Conservation (phyloP, 92 coral and sea anemone species). For the Umimayanthus chanpuru region DNA sequence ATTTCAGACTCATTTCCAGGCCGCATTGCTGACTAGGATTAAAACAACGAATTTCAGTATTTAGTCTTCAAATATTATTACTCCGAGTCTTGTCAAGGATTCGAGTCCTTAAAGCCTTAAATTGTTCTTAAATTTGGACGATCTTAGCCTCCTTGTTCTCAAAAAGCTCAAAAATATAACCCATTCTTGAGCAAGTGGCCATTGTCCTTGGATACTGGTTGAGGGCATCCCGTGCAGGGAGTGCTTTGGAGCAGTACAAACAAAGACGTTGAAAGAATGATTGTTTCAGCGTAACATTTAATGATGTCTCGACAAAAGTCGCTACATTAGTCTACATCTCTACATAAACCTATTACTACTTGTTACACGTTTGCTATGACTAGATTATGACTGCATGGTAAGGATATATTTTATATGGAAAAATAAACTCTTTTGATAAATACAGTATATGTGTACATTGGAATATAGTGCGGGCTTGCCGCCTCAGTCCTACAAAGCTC, state of each 20-base stretch:
- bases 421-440: conserved; percentile 81
- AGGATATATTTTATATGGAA: conserved; percentile 62
- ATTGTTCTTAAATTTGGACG: no score
- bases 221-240: no score
- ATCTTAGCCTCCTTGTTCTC: no score
- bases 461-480: conserved; percentile 68
- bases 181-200: neutral
- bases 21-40: no score
- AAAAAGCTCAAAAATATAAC: neutral
- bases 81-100: no score
- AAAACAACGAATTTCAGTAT: no score
- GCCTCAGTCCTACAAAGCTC: conserved; percentile 46
- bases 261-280: no score
- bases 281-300: neutral
- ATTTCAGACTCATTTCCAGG: no score
- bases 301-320: neutral
- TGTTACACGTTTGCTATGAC: neutral
- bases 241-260: no score
- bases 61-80: no score
- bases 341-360: neutral
- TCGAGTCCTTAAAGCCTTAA: no score
- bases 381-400: neutral
- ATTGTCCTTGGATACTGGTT: neutral
- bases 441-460: conserved; percentile 59
- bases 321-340: neutral